These are phyloP conservation scores for Henricia sp. DNA, from an alignment of 53 echinoderm and acorn worm genomes.

Conservation along the genomic window DNA sequence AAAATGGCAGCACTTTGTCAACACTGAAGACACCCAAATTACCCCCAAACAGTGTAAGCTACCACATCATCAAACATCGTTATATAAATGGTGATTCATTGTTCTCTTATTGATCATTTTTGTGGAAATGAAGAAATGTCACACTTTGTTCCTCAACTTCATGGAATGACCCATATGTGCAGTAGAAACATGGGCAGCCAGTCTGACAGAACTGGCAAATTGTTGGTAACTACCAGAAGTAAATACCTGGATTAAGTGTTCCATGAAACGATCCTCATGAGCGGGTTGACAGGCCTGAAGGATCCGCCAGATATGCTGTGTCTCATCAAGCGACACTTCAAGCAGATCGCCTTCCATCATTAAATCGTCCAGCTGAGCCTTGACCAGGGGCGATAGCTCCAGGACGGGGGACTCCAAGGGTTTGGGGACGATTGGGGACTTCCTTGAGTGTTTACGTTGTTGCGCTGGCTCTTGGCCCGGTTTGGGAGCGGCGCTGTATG, in stretches of 20 bases:
- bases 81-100: too few species aligned
- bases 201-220: too few species aligned
- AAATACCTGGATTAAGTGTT: slow-evolving; percentile 80
- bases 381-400: slow-evolving; percentile 86
- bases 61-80: too few species aligned
- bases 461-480: slow-evolving; percentile 35
- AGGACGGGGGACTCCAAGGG: slow-evolving; percentile 68
- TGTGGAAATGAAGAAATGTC: too few species aligned
- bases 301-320: slow-evolving; percentile 94
- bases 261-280: slow-evolving; percentile 85
- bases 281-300: slow-evolving; percentile 90
- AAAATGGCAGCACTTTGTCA: too few species aligned
- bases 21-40: too few species aligned
- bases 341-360: slow-evolving; percentile 96
- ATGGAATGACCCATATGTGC: too few species aligned
- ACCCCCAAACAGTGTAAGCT: too few species aligned
- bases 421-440: slow-evolving; percentile 79
- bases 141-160: too few species aligned
- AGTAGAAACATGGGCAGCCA: too few species aligned
- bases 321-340: slow-evolving; percentile 99
- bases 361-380: slow-evolving; percentile 94
- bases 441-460: slow-evolving; percentile 82
- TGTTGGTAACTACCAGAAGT: not conserved
- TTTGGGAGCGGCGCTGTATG: slow-evolving; percentile 93
- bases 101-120: too few species aligned